Evolutionary conservation across 2,113 vertebrate species (phyloP).

Genomic region (Cyprinodon tularosa): DNA sequence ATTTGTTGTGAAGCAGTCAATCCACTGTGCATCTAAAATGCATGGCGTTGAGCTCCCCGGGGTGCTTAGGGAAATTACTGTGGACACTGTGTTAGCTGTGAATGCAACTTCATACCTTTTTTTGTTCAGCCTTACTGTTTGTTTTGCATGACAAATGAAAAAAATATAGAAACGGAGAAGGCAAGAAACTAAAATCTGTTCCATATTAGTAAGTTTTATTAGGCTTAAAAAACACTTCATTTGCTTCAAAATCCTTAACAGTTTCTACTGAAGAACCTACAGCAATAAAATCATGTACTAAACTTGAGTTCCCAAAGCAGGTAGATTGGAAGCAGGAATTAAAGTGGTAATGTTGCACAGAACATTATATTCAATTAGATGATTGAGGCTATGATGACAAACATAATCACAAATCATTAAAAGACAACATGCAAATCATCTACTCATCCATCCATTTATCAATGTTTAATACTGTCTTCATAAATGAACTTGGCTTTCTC

Average conservation of each 20-base stretch:
- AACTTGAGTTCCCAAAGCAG: neutral
- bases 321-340: slow-evolving; percentile 18
- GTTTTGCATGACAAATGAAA: no score
- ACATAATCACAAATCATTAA: slow-evolving; percentile 5
- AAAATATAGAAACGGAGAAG: no score
- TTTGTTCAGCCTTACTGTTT: no score
- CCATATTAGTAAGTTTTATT: no score
- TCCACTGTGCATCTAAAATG: no score
- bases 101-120: no score
- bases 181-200: no score
- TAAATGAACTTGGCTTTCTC: slow-evolving; percentile 33
- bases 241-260: slow-evolving; percentile 12
- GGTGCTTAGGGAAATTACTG: no score
- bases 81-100: no score
- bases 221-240: neutral
- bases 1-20: no score
- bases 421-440: neutral
- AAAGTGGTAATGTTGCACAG: slow-evolving; percentile 21
- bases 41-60: no score
- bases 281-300: slow-evolving; percentile 18
- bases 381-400: slow-evolving; percentile 13
- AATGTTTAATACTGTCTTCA: slow-evolving; percentile 1
- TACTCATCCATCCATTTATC: slow-evolving; percentile 3
- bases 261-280: slow-evolving; percentile 21
- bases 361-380: neutral